phyloP scores from a whole-genome alignment of 2,113 vertebrate genomes.

The Balaeniceps rex region DNA sequence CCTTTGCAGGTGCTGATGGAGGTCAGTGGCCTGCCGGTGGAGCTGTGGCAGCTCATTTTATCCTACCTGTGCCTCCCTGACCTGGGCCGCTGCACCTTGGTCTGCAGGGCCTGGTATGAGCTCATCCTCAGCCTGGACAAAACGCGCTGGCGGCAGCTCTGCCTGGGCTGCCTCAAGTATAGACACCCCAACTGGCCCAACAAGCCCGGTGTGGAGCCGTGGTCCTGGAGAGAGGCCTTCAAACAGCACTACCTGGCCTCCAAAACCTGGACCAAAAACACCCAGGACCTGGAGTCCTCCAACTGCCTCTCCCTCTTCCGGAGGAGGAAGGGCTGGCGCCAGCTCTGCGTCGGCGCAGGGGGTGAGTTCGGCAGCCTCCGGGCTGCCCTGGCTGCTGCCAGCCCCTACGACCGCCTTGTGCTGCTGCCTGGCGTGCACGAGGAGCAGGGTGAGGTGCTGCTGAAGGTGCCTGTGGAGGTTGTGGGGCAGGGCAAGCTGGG shows the following conservation, averaged over 20 bases:
- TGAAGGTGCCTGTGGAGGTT: conserved; percentile 86
- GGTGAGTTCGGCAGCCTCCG: conserved; percentile 80
- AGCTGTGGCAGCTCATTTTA: conserved; percentile 87
- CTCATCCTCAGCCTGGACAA: conserved; percentile 88
- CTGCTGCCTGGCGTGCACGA: conserved; percentile 84
- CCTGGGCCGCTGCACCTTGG: conserved; percentile 86
- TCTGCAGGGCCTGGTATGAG: conserved; percentile 83
- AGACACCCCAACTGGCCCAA: conserved; percentile 89
- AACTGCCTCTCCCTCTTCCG: conserved; percentile 83
- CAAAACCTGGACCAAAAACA: conserved; percentile 83
- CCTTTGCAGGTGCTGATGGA: conserved; percentile 74
- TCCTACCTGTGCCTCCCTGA: conserved; percentile 84
- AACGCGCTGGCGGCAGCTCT: conserved; percentile 89
- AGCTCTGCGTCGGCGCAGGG: conserved; percentile 75
- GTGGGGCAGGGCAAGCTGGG: conserved; percentile 82
- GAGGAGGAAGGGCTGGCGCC: conserved; percentile 76
- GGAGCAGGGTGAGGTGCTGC: conserved; percentile 80
- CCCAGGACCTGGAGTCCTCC: conserved; percentile 76
- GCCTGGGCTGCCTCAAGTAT: conserved; percentile 80
- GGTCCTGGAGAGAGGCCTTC: conserved; percentile 85
- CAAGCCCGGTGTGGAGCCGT: conserved; percentile 76
- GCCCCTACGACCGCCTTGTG: conserved; percentile 79
- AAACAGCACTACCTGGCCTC: conserved; percentile 83
- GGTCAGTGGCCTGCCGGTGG: conserved; percentile 73
- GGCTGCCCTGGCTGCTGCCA: conserved; percentile 76